Percentiles rank a stretch among this genome's conserved stretches.
Conservation (phyloP, 2,888 invertebrate species). For the Koerneria pararmatus region DNA sequence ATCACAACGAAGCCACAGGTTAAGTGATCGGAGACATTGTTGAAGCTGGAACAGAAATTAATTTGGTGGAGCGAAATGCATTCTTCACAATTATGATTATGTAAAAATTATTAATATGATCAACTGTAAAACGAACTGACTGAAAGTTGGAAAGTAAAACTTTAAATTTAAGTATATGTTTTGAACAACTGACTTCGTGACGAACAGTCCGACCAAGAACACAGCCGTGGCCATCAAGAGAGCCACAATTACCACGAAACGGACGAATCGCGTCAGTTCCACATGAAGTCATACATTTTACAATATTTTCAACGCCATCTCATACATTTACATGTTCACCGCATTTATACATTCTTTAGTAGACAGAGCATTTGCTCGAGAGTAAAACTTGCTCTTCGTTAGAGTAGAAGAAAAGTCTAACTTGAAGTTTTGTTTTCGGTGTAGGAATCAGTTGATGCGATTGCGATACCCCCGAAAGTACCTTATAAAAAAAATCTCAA, state of each 20-base stretch:
- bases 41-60: conserved; percentile 32
- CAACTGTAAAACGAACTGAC: background rate
- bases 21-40: conserved; percentile 31
- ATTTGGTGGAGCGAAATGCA: background rate
- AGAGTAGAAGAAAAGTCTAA: too few relatives aligned
- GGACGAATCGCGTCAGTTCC: conserved; percentile 18
- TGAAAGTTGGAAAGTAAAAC: too few relatives aligned
- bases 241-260: conserved; percentile 37
- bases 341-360: too few relatives aligned
- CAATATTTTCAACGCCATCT: too few relatives aligned
- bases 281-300: conserved; percentile 13
- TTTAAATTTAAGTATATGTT: too few relatives aligned
- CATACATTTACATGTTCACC: too few relatives aligned
- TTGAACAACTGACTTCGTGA: conserved; percentile 24
- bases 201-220: conserved; percentile 43
- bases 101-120: background rate
- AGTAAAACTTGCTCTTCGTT: too few relatives aligned
- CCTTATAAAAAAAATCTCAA: too few relatives aligned
- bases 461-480: too few relatives aligned
- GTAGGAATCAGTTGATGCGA: too few relatives aligned
- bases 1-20: conserved; percentile 31
- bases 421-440: too few relatives aligned
- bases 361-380: too few relatives aligned
- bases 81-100: background rate
- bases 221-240: conserved; percentile 41